Percentiles rank a stretch among this genome's conserved stretches.
phyloP scores from a whole-genome alignment of 2,797 vertebrate genomes.

The Triplophysa bombifrons region DNA sequence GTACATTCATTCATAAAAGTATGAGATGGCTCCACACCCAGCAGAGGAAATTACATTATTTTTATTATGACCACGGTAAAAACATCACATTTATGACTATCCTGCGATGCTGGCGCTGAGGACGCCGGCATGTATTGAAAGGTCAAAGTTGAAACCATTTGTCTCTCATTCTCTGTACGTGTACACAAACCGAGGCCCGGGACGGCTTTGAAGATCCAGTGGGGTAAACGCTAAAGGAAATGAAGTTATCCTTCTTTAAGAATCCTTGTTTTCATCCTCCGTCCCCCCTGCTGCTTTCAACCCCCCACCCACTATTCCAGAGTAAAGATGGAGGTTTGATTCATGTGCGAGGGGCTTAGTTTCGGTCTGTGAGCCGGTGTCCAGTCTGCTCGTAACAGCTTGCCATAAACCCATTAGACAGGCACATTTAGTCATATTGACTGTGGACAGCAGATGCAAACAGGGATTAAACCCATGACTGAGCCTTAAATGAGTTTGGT shows the following conservation, averaged over 20 bases:
- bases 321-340: conserved; percentile 55
- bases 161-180: conserved; percentile 10
- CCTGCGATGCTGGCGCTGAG: background rate
- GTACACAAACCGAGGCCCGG: conserved; percentile 30
- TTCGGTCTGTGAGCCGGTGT: conserved; percentile 65
- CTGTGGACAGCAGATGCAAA: conserved; percentile 73
- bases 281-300: conserved; percentile 45
- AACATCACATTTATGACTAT: conserved; percentile 21
- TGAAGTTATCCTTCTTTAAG: conserved; percentile 65
- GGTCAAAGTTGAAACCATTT: conserved; percentile 41
- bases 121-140: background rate
- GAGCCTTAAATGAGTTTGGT: conserved; percentile 85
- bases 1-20: conserved; percentile 65
- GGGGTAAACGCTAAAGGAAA: conserved; percentile 61
- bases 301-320: conserved; percentile 59
- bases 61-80: conserved; percentile 28
- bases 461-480: conserved; percentile 78
- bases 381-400: conserved; percentile 79
- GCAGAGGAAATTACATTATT: conserved; percentile 42
- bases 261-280: conserved; percentile 46
- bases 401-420: conserved; percentile 82
- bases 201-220: conserved; percentile 55
- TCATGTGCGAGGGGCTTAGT: conserved; percentile 53
- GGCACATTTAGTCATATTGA: conserved; percentile 82
- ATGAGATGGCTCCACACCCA: conserved; percentile 48